Conservation (phyloP, 2,113 vertebrate genomes). For the Sitta europaea region DNA sequence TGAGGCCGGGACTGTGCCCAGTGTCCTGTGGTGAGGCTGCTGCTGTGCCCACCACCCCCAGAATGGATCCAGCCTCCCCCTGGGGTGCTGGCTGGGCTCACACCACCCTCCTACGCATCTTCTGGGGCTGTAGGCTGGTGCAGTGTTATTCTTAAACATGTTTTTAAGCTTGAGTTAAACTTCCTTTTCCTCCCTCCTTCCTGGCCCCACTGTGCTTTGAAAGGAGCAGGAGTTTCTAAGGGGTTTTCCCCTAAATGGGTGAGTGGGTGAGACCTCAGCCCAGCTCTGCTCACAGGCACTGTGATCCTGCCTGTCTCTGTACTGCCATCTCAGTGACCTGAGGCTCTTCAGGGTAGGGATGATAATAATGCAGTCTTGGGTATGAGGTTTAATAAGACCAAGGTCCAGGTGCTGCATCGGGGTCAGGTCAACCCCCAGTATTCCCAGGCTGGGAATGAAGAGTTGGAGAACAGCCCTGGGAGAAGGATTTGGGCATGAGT, state of each 20-base stretch:
- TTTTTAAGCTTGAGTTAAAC: background rate
- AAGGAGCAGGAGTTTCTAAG: background rate
- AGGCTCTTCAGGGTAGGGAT: background rate
- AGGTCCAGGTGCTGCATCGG: background rate
- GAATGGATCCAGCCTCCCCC: background rate
- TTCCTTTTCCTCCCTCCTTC: background rate
- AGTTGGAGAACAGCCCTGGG: background rate
- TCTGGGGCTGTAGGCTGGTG: background rate
- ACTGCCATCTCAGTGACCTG: background rate
- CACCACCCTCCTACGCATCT: rapidly evolving
- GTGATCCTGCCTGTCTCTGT: background rate
- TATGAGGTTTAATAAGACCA: background rate
- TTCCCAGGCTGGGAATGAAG: background rate
- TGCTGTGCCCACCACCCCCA: background rate
- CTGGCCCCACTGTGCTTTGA: background rate
- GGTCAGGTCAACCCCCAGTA: too few relatives aligned
- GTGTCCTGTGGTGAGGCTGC: background rate
- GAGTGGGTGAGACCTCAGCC: background rate
- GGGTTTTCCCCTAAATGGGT: rapidly evolving
- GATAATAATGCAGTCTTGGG: background rate
- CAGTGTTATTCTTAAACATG: rapidly evolving
- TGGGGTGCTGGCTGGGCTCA: background rate
- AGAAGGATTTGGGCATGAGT: background rate
- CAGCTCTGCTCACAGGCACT: rapidly evolving
- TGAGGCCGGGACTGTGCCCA: background rate